Base-by-base conservation (phyloP, 2,888 invertebrate species). In the Diadromus collaris region DNA sequence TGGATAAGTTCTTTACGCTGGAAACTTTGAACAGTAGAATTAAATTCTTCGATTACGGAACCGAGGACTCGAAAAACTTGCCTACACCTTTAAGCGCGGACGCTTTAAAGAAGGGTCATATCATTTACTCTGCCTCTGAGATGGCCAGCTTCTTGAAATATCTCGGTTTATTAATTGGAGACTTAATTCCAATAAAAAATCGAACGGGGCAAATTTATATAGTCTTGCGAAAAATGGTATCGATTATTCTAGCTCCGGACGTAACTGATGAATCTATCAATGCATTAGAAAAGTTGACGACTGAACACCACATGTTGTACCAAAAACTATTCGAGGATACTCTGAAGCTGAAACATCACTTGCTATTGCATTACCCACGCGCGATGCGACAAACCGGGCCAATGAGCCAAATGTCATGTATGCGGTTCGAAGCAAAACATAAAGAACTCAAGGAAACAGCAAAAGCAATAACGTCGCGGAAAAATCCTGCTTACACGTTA, bases 151-250 rank as follows among this genome's bases (percentile, higher is more conserved):
- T 83, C 9, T 60, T 80, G 6, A 10, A 76, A 21, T 77, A 79
- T 79, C 65, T 81, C 34, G 77, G 75, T 38, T 61, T 83, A 9
- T 51, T 82, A 34, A 78, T 82, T 44, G 79, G 82, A 32, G 81
- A 81, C 64, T 41, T 76, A 32, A 58, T 83, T 6, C 74, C 79
- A 19, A 38, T 56, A 54, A 68, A 51, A 5, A 75, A 78, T 60
- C 54, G 76, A 34, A 63, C 16, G 48, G 83, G 80, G 81, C 13
- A 71, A 5, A 63, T 84, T 32, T 82, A 80, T 19, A n/a, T 82
- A 34, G 0, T 78, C 64, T 69, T 76, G 27, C 64, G 68, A 46
- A 60, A 73, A 54, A 77, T 77, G 5, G 32, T 73, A 27, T 29
- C 29, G 4, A 32, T 71, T 13, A 54, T 71, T 6, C 10, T 63